Base-by-base conservation (phyloP, 1,140 invertebrate genomes). In the Liolophura sinensis region DNA sequence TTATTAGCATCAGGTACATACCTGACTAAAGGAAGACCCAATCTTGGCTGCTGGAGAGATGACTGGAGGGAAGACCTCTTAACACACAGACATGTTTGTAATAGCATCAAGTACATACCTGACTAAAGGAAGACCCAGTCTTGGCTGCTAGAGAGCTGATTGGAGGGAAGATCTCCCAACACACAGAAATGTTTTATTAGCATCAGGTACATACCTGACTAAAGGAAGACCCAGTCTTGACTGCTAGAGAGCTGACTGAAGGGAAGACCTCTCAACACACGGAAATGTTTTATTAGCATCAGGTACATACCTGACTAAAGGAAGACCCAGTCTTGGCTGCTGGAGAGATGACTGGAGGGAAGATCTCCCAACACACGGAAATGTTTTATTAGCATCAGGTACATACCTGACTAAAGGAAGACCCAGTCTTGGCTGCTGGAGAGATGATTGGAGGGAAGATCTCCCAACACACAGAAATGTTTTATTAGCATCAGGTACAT, bases 111-210 rank as follows among this genome's bases (percentile, higher is more conserved):
- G 64, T 24, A 65, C 46, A 60, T 72, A 82, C 79, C 74, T 84
- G 81, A 74, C 82, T 84, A 22, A 73, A 70, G 0, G 76, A 79
- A 54, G 80, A 74, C n/a, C 78, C 71, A 1, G 14, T 18, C 20
- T 70, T 85, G 84, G 65, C 83, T 84, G 11, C 73, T 68, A 9
- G 31, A 9, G 3, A 40, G 31, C 70, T 86, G 85, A 69, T 83
- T 86, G 9, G 76, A 78, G 1, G 82, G 72, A 12, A 85, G 62
- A 31, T 78, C 77, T 60, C 84, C 84, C 54, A 85, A 62, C 11
- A 85, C 78, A 52, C 77, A 73, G 66, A 86, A 84, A 72, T 84
- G 78, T 63, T 82, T 84, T 58, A 87, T 67, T 20, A 86, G 74
- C 65, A 84, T 76, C 20, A 87, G 72, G 64, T 24, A 65, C 46